Percentiles rank a stretch among this genome's conserved stretches.
Conservation (phyloP, 2,888 invertebrate species). For the Catocala sponsa region DNA sequence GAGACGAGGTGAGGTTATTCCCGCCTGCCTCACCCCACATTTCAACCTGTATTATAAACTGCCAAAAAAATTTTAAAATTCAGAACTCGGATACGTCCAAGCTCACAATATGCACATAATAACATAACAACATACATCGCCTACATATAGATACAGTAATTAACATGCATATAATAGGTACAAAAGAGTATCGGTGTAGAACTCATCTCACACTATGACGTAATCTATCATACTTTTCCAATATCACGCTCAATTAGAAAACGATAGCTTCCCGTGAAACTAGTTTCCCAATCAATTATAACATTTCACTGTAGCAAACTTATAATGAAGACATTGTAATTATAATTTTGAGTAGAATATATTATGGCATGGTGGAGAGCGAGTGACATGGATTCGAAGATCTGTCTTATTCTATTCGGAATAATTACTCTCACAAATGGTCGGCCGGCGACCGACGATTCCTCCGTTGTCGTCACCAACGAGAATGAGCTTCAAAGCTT, state of each 20-base stretch:
- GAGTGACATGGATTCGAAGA: conserved; percentile 21
- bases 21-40: too few relatives aligned
- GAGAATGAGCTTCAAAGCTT: conserved; percentile 26
- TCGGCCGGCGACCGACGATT: conserved; percentile 16
- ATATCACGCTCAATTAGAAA: conserved; percentile 48
- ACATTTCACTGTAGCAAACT: conserved; percentile 17
- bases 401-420: conserved; percentile 26
- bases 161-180: conserved; percentile 1
- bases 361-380: conserved; percentile 10
- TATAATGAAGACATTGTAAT: conserved; percentile 25
- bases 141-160: background rate
- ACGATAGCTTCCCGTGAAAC: conserved; percentile 28
- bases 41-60: too few relatives aligned
- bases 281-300: conserved; percentile 33
- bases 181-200: conserved; percentile 10
- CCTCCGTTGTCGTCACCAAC: background rate
- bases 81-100: too few relatives aligned
- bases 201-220: conserved; percentile 15
- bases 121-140: background rate
- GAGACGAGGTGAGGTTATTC: too few relatives aligned
- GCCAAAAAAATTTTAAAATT: too few relatives aligned
- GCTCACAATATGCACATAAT: too few relatives aligned
- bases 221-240: conserved; percentile 33
- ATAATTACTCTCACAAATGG: conserved; percentile 22
- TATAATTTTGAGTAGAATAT: conserved; percentile 18